Conservation (phyloP, 1,140 invertebrate genomes). For the Trichonephila clavipes region DNA sequence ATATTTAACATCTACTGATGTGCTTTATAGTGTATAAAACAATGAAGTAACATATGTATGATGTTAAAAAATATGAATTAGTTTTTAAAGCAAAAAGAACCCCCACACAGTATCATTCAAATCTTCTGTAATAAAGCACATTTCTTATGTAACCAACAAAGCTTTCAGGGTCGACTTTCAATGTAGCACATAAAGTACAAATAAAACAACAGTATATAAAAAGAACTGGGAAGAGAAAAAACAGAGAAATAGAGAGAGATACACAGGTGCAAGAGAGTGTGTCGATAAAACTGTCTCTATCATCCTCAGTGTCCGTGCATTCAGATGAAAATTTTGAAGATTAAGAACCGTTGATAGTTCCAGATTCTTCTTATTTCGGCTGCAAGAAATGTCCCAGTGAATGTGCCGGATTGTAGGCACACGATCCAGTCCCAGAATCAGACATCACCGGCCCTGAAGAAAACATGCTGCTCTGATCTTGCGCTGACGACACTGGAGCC, state of each 20-base stretch:
- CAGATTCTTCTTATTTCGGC: slow-evolving; percentile 57
- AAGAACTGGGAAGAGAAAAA: slow-evolving; percentile 46
- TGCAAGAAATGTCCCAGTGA: slow-evolving; percentile 72
- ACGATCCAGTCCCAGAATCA: slow-evolving; percentile 52
- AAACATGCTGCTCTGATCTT: slow-evolving; percentile 65
- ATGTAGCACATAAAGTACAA: slow-evolving; percentile 34
- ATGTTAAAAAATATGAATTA: no score
- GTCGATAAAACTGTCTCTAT: not conserved
- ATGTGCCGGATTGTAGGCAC: slow-evolving; percentile 73
- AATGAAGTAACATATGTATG: no score
- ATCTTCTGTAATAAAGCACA: slow-evolving; percentile 48
- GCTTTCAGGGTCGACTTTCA: slow-evolving; percentile 17
- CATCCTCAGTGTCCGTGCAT: slow-evolving; percentile 17
- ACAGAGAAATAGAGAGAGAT: not conserved
- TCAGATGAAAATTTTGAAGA: not conserved
- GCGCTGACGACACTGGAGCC: slow-evolving; percentile 55
- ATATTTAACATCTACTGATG: no score
- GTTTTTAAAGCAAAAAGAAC: not conserved
- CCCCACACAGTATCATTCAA: not conserved
- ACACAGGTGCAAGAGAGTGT: not conserved
- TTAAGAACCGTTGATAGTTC: not conserved
- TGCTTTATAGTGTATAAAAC: no score
- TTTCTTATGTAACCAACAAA: slow-evolving; percentile 2
- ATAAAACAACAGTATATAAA: slow-evolving; percentile 48
- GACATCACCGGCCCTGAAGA: slow-evolving; percentile 15